Percentiles rank a stretch among this genome's conserved stretches.
Evolutionary conservation across 2,113 vertebrate species (phyloP).

Genomic region (Nanorana parkeri): DNA sequence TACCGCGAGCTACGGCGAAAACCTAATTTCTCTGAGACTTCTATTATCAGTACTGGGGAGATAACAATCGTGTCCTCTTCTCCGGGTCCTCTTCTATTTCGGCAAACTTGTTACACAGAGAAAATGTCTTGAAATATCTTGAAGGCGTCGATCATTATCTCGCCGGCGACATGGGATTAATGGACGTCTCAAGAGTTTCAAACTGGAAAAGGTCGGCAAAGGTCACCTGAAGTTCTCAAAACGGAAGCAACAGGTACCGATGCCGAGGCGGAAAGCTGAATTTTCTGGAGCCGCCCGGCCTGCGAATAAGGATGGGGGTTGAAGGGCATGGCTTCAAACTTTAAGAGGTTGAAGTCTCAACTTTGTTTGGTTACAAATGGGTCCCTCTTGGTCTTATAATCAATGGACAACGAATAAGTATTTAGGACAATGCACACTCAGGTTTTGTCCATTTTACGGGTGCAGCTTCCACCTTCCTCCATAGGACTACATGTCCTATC

Average conservation of each 20-base stretch:
- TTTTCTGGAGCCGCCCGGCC: neutral
- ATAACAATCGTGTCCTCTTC: slow-evolving; percentile 22
- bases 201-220: slow-evolving; percentile 26
- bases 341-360: neutral
- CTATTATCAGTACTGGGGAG: slow-evolving; percentile 17
- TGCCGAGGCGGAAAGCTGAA: neutral
- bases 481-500: no score
- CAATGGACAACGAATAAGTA: no score
- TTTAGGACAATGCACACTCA: no score
- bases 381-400: no score
- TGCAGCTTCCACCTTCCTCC: no score
- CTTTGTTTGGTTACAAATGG: no score
- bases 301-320: neutral
- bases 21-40: neutral
- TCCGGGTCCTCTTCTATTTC: slow-evolving; percentile 15
- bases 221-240: slow-evolving; percentile 7
- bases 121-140: slow-evolving; percentile 38
- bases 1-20: neutral
- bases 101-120: slow-evolving; percentile 17
- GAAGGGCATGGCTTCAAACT: neutral
- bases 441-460: no score
- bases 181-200: slow-evolving; percentile 21
- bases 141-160: slow-evolving; percentile 38
- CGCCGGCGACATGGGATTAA: slow-evolving; percentile 31
- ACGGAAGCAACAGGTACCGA: neutral